A percentile compares a stretch with the other conserved stretches of the same genome.
Conservation (phyloP, 2,888 invertebrate species). For the Megamerina dolium region DNA sequence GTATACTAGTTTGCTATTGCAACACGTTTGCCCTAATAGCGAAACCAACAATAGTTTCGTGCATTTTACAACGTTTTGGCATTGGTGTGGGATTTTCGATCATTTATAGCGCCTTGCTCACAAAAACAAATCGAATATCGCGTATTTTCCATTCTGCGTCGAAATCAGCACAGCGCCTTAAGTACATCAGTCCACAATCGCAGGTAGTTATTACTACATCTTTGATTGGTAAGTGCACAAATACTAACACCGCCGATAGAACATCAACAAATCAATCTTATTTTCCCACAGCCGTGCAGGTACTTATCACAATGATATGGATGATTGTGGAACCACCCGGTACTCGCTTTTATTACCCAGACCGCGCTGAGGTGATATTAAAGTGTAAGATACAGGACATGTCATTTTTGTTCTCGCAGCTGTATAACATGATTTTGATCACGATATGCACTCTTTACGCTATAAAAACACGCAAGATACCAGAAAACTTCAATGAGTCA, state of each 20-base stretch:
- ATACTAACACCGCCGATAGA: background rate
- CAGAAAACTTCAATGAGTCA: slow-evolving; percentile 76
- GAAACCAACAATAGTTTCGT: slow-evolving; percentile 59
- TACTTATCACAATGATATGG: slow-evolving; percentile 65
- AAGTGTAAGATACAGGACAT: slow-evolving; percentile 67
- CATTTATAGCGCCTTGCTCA: slow-evolving; percentile 69
- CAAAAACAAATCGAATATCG: slow-evolving; percentile 69
- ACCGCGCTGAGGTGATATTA: slow-evolving; percentile 57
- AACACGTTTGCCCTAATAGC: slow-evolving; percentile 67
- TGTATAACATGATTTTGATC: slow-evolving; percentile 71
- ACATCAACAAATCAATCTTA: no score
- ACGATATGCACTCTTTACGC: slow-evolving; percentile 72
- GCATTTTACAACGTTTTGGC: slow-evolving; percentile 61
- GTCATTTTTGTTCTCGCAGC: slow-evolving; percentile 65
- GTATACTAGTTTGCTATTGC: slow-evolving; percentile 63
- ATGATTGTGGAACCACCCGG: slow-evolving; percentile 66
- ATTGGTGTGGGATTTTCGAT: slow-evolving; percentile 67
- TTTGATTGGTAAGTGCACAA: slow-evolving; percentile 50
- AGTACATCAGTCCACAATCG: slow-evolving; percentile 69
- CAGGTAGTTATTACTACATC: slow-evolving; percentile 62
- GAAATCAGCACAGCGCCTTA: slow-evolving; percentile 64
- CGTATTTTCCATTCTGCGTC: slow-evolving; percentile 67
- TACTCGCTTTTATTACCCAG: slow-evolving; percentile 58
- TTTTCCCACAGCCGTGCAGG: slow-evolving; percentile 53
- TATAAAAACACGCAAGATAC: slow-evolving; percentile 74